Evolutionary conservation across 64 coral and sea anemone genomes (phyloP), one percentile per base, ranked within the genome.

Genomic region (Anthopleura sola): DNA sequence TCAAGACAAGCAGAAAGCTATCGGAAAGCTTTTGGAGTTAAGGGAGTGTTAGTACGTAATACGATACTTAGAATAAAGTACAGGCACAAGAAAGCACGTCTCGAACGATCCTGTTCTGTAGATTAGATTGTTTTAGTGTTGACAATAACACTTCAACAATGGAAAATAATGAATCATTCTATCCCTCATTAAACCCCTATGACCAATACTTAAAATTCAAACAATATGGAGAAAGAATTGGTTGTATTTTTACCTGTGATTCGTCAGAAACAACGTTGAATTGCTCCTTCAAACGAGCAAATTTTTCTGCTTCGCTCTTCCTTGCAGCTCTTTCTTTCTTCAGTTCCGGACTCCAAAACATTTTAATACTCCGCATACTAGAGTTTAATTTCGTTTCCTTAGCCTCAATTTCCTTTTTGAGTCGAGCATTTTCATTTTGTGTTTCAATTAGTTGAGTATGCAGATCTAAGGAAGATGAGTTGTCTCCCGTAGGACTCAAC

Each of bases 341-440:
- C 84, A 99, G 55, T 75, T 99, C 97, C 4, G 97, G 97, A 77
- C 97, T 99, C 97, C 97, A 99, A 84, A 99, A 99, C 60, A 86
- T 95, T 78, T 99, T 99, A 48, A 99, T 99, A 23, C 97, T 99
- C 83, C 93, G 90, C 97, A 99, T 99, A 60, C 93, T 99, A 14
- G 97, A 99, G 48, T 89, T 99, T 20, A 99, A 78, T 60, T 94
- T 99, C 21, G 93, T 92, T 87, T 99, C 97, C 44, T 95, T 99
- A 1, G 97, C 97, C 69, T 95, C 93, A 36, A 99, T 92, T 85
- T 99, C 97, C 31, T 91, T 94, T 85, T 89, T 89, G 23, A 99
- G 85, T 3, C 93, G 90, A 19, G 84, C 81, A 85, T 99, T 99
- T 82, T 99, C 97, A 78, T 92, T 93, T 71, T 92, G 89, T 21